These are phyloP conservation scores for Meloidogyne hapla DNA, from an alignment of 1,140 invertebrate species.

Conservation along the genomic window DNA sequence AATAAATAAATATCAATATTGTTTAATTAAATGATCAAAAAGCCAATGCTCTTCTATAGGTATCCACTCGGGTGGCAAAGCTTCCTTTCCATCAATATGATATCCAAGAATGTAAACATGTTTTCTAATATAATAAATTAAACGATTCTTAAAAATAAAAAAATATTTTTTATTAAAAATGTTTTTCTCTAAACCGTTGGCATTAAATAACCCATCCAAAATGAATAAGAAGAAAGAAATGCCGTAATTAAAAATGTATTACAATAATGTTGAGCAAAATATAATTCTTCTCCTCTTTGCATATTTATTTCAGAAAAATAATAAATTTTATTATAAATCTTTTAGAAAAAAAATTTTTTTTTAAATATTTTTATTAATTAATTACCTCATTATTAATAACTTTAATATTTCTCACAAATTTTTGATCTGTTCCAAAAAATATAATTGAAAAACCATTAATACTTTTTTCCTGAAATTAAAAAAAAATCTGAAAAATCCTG, in stretches of 20 bases:
- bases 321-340: constrained; percentile 11
- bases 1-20: background rate
- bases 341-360: background rate
- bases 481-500: background rate
- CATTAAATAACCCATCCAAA: constrained; percentile 47
- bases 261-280: constrained; percentile 29
- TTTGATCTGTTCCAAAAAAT: background rate
- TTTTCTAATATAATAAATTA: background rate
- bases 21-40: constrained; percentile 7
- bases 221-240: constrained; percentile 38
- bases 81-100: constrained; percentile 6
- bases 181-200: background rate
- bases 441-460: background rate
- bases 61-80: constrained; percentile 7
- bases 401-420: background rate
- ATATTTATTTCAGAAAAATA: constrained; percentile 6
- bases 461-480: background rate
- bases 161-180: background rate
- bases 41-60: constrained; percentile 16
- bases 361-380: background rate
- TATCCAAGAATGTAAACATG: constrained; percentile 13
- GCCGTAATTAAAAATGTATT: constrained; percentile 36
- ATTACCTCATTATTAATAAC: constrained; percentile 15
- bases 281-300: constrained; percentile 39
- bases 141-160: background rate